Base-by-base conservation (phyloP, 1,140 invertebrate species). In the Bombus sylvicola region DNA sequence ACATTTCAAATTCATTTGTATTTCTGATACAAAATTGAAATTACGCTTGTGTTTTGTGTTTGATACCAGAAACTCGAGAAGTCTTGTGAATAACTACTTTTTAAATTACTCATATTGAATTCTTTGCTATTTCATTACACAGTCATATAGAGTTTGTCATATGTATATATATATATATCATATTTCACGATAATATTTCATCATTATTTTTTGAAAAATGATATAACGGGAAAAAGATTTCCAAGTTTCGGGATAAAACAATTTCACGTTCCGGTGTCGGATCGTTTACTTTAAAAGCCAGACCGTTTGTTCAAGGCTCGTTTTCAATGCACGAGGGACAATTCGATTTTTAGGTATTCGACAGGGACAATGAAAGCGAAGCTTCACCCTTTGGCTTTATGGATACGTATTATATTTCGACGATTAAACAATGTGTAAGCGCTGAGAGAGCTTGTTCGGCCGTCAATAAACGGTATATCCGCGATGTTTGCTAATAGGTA, bases 391-490 rank as follows among this genome's bases (percentile, higher is more conserved):
- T 72, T 72, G 59, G 39, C 41, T 64, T 82, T 43, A 72, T 72
- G 68, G 81, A 75, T 43, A 34, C 39, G 69, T 59, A 75, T 75
- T 64, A 31, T 82, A 82, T 75, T 66, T 64, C 41, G 57, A 66
- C 41, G 80, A 74, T 82, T 82, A 82, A 74, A 82, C 81, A 74
- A 73, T 74, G 57, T 66, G 57, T 75, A 82, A 75, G 47, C 59
- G 71, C 53, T 82, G 41, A 72, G 41, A 47, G 39, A 62, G 80
- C 80, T 74, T 62, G 80, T 74, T 74, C 80, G 18, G n/a, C 4
- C 71, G 62, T 74, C 53, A 74, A 74, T 81, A 74, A 81, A 62
- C 22, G 39, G 53, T 34, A 62, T 74, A 81, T 82, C n/a, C 57
- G 47, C 81, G 39, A 41, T 75, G 71, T 64, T 66, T 82, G 41